A percentile compares a stretch with the other conserved stretches of the same genome.
phyloP scores from a whole-genome alignment of 2,113 vertebrate species.

The Pygoscelis adeliae region DNA sequence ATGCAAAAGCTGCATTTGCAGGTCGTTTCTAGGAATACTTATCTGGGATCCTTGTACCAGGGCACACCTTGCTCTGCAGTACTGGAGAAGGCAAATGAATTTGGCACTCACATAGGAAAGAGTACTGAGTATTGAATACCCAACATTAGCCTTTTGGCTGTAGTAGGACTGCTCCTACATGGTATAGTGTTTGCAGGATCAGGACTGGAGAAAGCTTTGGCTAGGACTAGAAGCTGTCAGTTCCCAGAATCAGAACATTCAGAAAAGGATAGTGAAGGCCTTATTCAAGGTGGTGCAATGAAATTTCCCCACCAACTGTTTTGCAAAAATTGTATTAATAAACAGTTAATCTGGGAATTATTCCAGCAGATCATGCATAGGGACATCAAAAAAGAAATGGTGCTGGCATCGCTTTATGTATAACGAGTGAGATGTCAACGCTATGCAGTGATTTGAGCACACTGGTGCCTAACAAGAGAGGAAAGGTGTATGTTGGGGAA shows the following conservation, averaged over 20 bases:
- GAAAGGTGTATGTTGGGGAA: not conserved
- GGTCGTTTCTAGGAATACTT: not conserved
- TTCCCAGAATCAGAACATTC: not conserved
- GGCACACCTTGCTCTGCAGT: not conserved
- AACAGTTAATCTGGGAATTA: slow-evolving; percentile 14
- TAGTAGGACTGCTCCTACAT: not conserved
- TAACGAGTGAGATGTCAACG: not conserved
- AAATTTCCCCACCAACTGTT: not conserved
- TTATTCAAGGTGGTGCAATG: not conserved
- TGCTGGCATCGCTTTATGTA: not conserved
- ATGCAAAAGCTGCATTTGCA: not conserved
- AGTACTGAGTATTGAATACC: not conserved
- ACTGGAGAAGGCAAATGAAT: not conserved
- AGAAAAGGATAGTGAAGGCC: not conserved
- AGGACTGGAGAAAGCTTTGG: not conserved
- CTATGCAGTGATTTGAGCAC: not conserved
- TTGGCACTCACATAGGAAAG: not conserved
- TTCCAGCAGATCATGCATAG: not conserved
- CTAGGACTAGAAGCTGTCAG: not conserved
- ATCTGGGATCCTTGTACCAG: not conserved
- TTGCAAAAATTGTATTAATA: not conserved
- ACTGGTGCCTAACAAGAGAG: not conserved
- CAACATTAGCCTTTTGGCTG: not conserved
- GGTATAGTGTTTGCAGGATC: not conserved
- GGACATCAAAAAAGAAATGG: slow-evolving; percentile 8